Evolutionary conservation across 2,888 invertebrate genomes (phyloP), one percentile per base, ranked within the genome.

Genomic region (Girardia tigrina): DNA sequence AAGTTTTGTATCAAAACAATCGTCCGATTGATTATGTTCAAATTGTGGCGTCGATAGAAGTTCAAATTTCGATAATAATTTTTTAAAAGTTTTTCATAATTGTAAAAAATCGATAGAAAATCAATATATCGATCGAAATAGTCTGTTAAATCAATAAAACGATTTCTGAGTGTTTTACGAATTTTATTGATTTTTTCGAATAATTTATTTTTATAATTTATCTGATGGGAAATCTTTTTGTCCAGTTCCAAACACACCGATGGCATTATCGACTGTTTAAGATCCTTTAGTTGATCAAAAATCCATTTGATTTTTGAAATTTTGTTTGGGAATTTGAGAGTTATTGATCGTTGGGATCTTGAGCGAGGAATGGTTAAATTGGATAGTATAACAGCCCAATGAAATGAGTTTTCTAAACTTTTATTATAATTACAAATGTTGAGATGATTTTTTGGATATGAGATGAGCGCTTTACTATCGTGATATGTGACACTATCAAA

Each of bases 401-500:
- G 56, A 56, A 56, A 56, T n/a, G 56, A 56, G n/a, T 56, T 56
- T 4, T 56, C 8, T n/a, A 56, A 23, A 12, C 23, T 56, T 56
- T 56, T 4, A 56, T 56, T 56, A 23, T 56, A 56, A 56, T 20
- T 56, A 56, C 56, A 20, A n/a, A 56, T 56, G n/a, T 56, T 56
- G n/a, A 56, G n/a, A 56, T 56, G 4, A 12, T 56, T 4, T 4
- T 4, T 56, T 56, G 8, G 56, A 56, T 8, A 56, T 56, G 56
- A 56, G 6, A 23, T 56, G 56, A 56, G 56, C 4, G 56, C 56
- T 12, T 2, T 56, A 16, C 2, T 56, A 2, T 56, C 4, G 4
- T 56, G 56, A 56, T 56, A 56, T 56, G 56, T 56, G 56, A 56
- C 56, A 23, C 23, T 56, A 56, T 4, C 56, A 56, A 56, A 56